phyloP scores from a whole-genome alignment of 2,888 invertebrate species.

The Diarsia brunnea region DNA sequence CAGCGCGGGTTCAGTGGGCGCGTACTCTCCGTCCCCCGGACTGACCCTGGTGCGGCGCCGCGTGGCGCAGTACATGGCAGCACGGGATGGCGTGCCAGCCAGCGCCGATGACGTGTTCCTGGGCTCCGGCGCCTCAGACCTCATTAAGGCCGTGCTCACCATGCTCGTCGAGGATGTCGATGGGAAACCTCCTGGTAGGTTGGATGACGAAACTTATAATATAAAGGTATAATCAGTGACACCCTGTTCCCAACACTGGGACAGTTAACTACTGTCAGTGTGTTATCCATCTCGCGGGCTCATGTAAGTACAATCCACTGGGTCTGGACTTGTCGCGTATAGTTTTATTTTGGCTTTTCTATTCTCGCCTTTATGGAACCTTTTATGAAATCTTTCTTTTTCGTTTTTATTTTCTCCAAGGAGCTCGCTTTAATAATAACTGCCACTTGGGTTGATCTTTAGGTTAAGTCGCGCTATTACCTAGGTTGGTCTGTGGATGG shows the following conservation, averaged over 20 bases:
- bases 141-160: slow-evolving; percentile 96
- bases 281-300: neutral
- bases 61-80: slow-evolving; percentile 94
- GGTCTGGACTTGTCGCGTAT: neutral
- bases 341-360: too few relatives aligned
- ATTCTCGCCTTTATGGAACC: too few relatives aligned
- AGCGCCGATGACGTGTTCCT: slow-evolving; percentile 95
- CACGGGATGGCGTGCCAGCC: slow-evolving; percentile 92
- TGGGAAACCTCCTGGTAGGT: slow-evolving; percentile 89
- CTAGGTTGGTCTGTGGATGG: too few relatives aligned
- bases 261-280: neutral
- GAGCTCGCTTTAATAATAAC: too few relatives aligned
- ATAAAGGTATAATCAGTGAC: neutral
- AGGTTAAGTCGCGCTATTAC: too few relatives aligned
- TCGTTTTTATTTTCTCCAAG: too few relatives aligned
- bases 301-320: neutral
- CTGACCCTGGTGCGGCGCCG: slow-evolving; percentile 96
- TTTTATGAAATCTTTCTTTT: too few relatives aligned
- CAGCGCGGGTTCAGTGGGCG: slow-evolving; percentile 95
- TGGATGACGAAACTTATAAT: neutral
- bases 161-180: slow-evolving; percentile 90
- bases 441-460: too few relatives aligned
- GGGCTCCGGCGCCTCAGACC: slow-evolving; percentile 97
- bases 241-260: neutral
- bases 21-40: slow-evolving; percentile 97